Evolutionary conservation across 2,113 vertebrate genomes (phyloP), one percentile per base, ranked within the genome.

Genomic region (Eublepharis macularius): DNA sequence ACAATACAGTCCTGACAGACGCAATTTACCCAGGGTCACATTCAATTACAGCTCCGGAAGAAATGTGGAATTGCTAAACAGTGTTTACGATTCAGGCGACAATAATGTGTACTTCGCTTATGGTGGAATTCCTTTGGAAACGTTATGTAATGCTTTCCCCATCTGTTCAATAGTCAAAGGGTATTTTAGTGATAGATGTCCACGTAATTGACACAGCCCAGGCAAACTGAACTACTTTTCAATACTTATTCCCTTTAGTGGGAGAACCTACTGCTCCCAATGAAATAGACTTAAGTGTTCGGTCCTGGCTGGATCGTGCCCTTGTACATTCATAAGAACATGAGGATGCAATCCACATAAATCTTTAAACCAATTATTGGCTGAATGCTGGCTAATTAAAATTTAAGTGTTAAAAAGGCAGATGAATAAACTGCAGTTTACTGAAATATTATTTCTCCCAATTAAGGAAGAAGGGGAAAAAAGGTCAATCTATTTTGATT

Each of bases 1-100:
- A 92, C 83, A 88, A 90, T 57, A 82, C 14, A 90, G 72, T 21
- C 41, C 83, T 85, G 91, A 80, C 43, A 66, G 69, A 87, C 41
- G 88, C 81, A 89, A 91, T 88, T 79, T 88, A 83, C 85, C 78
- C 87, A 45, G 88, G 29, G 82, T n/a, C 87, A 57, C 82, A 76
- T 70, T 77, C 79, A 86, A 81, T 74, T 80, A 80, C 17, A 75
- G 34, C 69, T 36, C 36, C 16, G 10, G 93, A 78, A 63, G 83
- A 45, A 54, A 14, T 75, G 81, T 57, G 85, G 80, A 69, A 65
- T 89, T 80, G 66, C 74, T 92, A 83, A 41, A 76, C 74, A 79
- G 82, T 76, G 86, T 82, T 68, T 81, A 84, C 75, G 89, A 84
- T 80, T 65, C 69, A 76, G 43, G 66, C 75, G 83, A 84, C 36